These are phyloP conservation scores for Fulmarus glacialis DNA, from an alignment of 2,113 vertebrate genomes.

Conservation along the genomic window DNA sequence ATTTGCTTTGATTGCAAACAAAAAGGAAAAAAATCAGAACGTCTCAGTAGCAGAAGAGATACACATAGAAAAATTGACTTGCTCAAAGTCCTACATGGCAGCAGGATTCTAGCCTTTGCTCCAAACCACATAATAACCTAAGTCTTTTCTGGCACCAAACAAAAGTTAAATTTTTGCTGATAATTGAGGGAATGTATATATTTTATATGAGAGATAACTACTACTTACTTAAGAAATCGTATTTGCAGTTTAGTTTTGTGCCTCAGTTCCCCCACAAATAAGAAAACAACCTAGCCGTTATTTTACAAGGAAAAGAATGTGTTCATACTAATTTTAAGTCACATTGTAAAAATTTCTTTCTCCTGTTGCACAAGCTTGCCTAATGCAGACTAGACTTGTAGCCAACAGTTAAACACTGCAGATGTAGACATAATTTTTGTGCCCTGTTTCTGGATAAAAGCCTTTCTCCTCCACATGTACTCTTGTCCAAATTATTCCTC, in stretches of 20 bases:
- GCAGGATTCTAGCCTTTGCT: background rate
- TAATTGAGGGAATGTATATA: background rate
- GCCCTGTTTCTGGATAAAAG: background rate
- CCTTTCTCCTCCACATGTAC: background rate
- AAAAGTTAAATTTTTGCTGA: background rate
- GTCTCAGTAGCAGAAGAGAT: background rate
- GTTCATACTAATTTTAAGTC: background rate
- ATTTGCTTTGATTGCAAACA: background rate
- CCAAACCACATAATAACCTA: background rate
- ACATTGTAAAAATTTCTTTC: background rate
- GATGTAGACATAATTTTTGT: accelerated
- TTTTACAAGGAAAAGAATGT: background rate
- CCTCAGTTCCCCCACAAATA: background rate
- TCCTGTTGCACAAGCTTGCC: background rate
- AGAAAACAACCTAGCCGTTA: background rate
- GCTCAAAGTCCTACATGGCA: background rate
- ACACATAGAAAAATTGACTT: background rate
- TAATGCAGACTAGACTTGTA: background rate
- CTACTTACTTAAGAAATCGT: background rate
- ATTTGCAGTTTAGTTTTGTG: background rate
- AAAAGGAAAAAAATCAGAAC: background rate
- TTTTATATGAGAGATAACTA: background rate
- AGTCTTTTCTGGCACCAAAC: background rate
- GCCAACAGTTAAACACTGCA: background rate
- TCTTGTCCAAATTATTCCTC: background rate